phyloP scores from a whole-genome alignment of 2,113 vertebrate species.

The Perca schrenkii region DNA sequence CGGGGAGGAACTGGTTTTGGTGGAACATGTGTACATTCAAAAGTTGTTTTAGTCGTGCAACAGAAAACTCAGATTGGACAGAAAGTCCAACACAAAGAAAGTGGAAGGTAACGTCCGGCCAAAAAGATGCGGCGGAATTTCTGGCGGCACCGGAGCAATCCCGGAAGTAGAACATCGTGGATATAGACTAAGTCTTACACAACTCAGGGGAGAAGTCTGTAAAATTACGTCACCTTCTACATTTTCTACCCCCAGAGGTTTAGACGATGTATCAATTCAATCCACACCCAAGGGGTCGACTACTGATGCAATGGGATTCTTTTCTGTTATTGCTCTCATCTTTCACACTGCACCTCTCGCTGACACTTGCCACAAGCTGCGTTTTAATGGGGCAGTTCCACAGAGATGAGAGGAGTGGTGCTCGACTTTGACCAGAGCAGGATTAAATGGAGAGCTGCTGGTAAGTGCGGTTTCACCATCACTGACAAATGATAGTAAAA shows the following conservation, averaged over 20 bases:
- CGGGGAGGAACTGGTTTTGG: no score
- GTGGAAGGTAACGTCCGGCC: no score
- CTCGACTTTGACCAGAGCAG: conserved; percentile 38
- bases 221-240: conserved; percentile 56
- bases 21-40: no score
- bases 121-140: no score
- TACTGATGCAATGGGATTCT: conserved; percentile 49
- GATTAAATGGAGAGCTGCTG: conserved; percentile 40
- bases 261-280: conserved; percentile 15
- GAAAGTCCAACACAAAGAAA: no score
- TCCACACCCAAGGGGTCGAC: conserved; percentile 27
- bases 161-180: no score
- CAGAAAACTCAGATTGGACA: no score
- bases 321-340: conserved; percentile 76
- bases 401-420: conserved; percentile 44
- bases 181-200: not conserved
- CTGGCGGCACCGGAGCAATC: no score
- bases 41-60: no score
- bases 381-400: conserved; percentile 69
- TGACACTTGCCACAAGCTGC: conserved; percentile 77
- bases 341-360: conserved; percentile 60
- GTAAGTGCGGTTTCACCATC: not conserved
- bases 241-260: conserved; percentile 14
- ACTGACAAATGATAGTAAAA: not conserved
- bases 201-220: conserved; percentile 23